These are phyloP conservation scores for Chelmon rostratus DNA, from an alignment of 2,797 vertebrate genomes.

Conservation along the genomic window DNA sequence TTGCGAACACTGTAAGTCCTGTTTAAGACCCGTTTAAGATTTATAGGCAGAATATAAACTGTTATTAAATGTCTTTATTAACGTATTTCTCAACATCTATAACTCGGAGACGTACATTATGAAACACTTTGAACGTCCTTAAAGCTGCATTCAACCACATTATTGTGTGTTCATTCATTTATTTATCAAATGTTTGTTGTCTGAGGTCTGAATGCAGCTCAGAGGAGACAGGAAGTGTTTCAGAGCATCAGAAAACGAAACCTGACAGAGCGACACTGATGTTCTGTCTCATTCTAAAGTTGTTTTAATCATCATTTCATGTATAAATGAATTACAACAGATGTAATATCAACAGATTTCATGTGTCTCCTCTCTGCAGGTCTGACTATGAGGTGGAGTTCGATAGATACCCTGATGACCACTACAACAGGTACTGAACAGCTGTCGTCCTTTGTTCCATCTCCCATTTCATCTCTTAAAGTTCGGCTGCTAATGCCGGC, in stretches of 20 bases:
- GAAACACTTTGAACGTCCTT: too few species aligned
- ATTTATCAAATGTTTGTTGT: background rate
- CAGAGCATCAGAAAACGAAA: background rate
- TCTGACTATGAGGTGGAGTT: slow-evolving; percentile 55
- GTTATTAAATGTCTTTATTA: background rate
- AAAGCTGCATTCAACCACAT: background rate
- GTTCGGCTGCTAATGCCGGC: too few species aligned
- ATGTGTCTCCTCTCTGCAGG: slow-evolving; percentile 42
- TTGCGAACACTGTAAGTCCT: background rate
- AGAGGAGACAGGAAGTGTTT: background rate
- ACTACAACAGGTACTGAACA: slow-evolving; percentile 46
- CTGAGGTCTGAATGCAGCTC: background rate
- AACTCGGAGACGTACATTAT: too few species aligned
- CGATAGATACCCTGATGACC: slow-evolving; percentile 41
- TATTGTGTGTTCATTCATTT: background rate
- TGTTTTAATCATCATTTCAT: too few species aligned
- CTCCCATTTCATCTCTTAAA: background rate
- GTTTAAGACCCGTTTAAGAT: background rate
- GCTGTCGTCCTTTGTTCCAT: background rate
- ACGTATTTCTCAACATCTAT: too few species aligned
- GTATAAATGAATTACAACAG: too few species aligned
- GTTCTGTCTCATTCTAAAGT: background rate
- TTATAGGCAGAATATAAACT: background rate
- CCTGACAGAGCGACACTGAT: background rate
- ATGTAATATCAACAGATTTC: background rate